Percentiles rank a stretch among this genome's conserved stretches.
These are phyloP conservation scores for Sebastes umbrosus DNA, from an alignment of 2,797 vertebrate species.

Conservation along the genomic window DNA sequence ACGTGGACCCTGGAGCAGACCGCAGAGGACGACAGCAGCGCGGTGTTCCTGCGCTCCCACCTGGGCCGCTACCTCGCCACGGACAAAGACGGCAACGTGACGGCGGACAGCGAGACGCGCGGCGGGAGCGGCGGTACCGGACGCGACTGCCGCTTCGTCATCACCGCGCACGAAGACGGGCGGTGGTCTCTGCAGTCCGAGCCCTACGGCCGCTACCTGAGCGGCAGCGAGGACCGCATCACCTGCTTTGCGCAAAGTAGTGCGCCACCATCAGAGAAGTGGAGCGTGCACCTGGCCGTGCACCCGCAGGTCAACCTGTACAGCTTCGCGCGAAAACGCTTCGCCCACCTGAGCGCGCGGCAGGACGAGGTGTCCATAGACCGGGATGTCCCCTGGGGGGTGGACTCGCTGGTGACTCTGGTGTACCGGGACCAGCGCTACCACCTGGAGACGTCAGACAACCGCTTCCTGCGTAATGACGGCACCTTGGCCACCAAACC, in stretches of 20 bases:
- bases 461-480: constrained; percentile 90
- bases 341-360: constrained; percentile 86
- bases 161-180: constrained; percentile 88
- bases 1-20: constrained; percentile 96
- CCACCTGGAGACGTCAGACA: constrained; percentile 91
- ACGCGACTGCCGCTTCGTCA: constrained; percentile 89
- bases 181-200: constrained; percentile 97
- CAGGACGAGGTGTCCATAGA: constrained; percentile 86
- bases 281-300: constrained; percentile 95
- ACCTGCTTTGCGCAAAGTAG: constrained; percentile 88
- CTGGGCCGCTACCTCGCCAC: constrained; percentile 95
- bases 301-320: constrained; percentile 94
- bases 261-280: constrained; percentile 80
- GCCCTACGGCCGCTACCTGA: constrained; percentile 89
- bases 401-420: constrained; percentile 92
- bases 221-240: constrained; percentile 93
- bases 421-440: constrained; percentile 93
- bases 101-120: constrained; percentile 88
- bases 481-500: constrained; percentile 83
- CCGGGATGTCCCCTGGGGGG: constrained; percentile 95
- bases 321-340: constrained; percentile 92
- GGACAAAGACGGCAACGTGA: constrained; percentile 94
- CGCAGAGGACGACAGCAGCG: constrained; percentile 83
- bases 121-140: constrained; percentile 29
- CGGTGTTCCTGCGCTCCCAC: constrained; percentile 91